A percentile compares a stretch with the other conserved stretches of the same genome.
Evolutionary conservation across 1,140 invertebrate species (phyloP).

Genomic region (Sycophaga agraensis): DNA sequence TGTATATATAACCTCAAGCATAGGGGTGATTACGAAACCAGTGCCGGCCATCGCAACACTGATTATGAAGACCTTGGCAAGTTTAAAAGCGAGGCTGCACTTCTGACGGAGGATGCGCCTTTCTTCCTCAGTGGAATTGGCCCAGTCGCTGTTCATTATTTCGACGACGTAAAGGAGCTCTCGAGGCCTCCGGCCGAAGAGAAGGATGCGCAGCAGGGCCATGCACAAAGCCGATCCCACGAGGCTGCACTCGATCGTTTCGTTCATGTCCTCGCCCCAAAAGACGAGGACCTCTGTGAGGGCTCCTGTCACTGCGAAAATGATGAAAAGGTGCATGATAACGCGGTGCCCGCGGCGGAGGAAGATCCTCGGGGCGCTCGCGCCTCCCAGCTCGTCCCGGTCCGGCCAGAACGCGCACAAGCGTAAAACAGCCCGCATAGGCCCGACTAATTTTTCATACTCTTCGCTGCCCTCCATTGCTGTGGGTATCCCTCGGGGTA

Average conservation of each 20-base stretch:
- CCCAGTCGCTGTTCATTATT: conserved; percentile 41
- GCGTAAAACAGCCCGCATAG: conserved; percentile 23
- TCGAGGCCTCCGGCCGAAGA: conserved; percentile 32
- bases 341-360: not conserved
- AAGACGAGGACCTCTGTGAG: conserved; percentile 12
- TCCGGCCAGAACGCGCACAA: conserved; percentile 38
- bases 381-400: not conserved
- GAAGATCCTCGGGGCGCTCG: conserved; percentile 2
- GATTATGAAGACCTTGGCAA: conserved; percentile 40
- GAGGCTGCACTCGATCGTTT: conserved; percentile 38
- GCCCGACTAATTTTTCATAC: conserved; percentile 36
- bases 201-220: conserved; percentile 29
- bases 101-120: conserved; percentile 33
- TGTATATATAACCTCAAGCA: too few relatives aligned
- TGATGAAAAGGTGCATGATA: conserved; percentile 19
- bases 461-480: conserved; percentile 13
- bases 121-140: conserved; percentile 25
- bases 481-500: too few relatives aligned
- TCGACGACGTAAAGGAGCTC: conserved; percentile 38
- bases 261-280: conserved; percentile 35
- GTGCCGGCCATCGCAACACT: conserved; percentile 25
- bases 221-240: conserved; percentile 32
- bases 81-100: conserved; percentile 33
- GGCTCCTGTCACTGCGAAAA: not conserved
- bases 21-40: conserved; percentile 29